phyloP scores from a whole-genome alignment of 2,797 vertebrate genomes.

The Gymnothorax reevesii region DNA sequence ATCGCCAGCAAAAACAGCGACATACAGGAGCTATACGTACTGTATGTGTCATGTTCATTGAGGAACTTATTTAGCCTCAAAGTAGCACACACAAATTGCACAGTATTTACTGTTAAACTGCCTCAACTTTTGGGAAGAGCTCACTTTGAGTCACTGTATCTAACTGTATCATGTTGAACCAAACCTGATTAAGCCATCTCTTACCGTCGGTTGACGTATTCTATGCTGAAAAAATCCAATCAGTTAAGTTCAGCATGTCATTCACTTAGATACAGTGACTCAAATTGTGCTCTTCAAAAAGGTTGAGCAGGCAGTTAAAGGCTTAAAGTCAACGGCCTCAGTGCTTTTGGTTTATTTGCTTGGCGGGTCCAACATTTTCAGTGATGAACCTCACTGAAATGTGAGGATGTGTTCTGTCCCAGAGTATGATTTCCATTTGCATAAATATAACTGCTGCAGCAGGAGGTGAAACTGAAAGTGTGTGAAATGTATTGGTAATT shows the following conservation, averaged over 20 bases:
- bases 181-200: no score
- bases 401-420: neutral
- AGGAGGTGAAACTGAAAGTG: neutral
- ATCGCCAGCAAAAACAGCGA: no score
- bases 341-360: conserved; percentile 31
- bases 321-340: conserved; percentile 12
- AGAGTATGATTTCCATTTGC: neutral
- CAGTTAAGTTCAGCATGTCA: no score
- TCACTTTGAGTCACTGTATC: no score
- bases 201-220: no score
- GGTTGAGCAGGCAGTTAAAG: no score
- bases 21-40: neutral
- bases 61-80: conserved; percentile 31
- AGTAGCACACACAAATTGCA: conserved; percentile 15
- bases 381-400: neutral
- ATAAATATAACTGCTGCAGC: neutral
- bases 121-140: no score
- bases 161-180: no score
- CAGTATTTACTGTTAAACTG: neutral
- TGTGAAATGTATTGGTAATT: neutral
- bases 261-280: no score
- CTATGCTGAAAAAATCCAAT: no score
- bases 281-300: no score
- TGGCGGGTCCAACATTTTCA: neutral
- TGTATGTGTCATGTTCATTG: neutral